A percentile compares a stretch with the other conserved stretches of the same genome.
phyloP scores from a whole-genome alignment of 2,888 invertebrate genomes.

The Diploptera punctata region DNA sequence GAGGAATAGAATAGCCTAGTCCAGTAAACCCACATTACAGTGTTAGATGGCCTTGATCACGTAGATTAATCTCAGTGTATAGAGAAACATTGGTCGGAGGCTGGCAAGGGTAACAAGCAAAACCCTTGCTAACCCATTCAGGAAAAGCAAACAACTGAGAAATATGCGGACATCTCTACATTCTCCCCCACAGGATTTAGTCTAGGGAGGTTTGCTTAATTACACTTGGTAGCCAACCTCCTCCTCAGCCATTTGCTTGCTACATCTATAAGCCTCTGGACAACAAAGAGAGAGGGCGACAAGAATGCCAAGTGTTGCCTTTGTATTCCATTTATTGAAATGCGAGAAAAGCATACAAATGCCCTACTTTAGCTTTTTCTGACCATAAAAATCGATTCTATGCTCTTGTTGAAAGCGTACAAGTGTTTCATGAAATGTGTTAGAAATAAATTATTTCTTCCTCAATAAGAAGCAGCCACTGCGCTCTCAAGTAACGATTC shows the following conservation, averaged over 20 bases:
- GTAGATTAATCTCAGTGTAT: conserved; percentile 13
- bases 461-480: too few species aligned
- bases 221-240: neutral
- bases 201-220: conserved; percentile 16
- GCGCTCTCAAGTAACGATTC: too few species aligned
- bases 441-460: too few species aligned
- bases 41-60: conserved; percentile 20
- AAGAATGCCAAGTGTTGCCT: conserved; percentile 11
- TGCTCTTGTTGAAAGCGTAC: too few species aligned
- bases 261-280: conserved; percentile 10
- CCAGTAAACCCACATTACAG: conserved; percentile 6
- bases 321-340: conserved; percentile 16
- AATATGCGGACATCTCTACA: conserved; percentile 24
- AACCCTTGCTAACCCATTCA: conserved; percentile 14
- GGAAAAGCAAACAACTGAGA: conserved; percentile 17
- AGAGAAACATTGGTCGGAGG: neutral
- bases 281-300: neutral
- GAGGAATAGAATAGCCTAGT: too few species aligned
- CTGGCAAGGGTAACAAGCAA: neutral
- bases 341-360: neutral
- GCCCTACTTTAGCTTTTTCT: neutral
- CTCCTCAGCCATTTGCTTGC: conserved; percentile 14
- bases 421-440: too few species aligned
- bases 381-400: neutral
- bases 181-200: conserved; percentile 9